Evolutionary conservation across 2,888 invertebrate genomes (phyloP), one percentile per base, ranked within the genome.

Genomic region (Meiosimyza platycephala): DNA sequence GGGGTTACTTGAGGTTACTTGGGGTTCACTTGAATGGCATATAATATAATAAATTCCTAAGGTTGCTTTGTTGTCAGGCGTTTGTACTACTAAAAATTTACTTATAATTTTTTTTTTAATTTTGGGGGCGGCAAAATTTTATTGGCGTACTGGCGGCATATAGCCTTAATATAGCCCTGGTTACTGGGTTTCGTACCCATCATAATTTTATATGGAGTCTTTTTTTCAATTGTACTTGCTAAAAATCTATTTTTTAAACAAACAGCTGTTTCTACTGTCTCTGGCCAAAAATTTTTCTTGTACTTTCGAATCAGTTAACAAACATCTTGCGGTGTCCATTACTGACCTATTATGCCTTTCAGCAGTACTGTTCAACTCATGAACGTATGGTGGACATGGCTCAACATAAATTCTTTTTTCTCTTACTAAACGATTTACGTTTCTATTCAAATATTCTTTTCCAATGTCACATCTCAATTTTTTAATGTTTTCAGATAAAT

Each of bases 361-460:
- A 33, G 75, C 80, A 40, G 74, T 75, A 62, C 79, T 78, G 69
- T 79, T 81, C 18, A 78, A 67, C 70, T 79, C 76, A 73, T 78
- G 78, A 64, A 76, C 75, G 71, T 79, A 80, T 3, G 78, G 72
- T 72, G 79, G 78, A 71, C 77, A 76, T 33, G 75, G 62, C 60
- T 76, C 71, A 63, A 77, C 67, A 67, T 63, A 33, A 59, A 80
- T 75, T 15, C 77, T 75, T 69, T 79, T 77, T 28, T 78, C 71
- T 52, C 68, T 74, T n/a, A 70, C 71, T 68, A 78, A 77, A 15
- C 77, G 54, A 74, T 65, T 73, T 63, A 80, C 62, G 59, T 74
- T 57, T 22, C 18, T 59, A 73, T 78, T 75, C 22, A 74, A 63
- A 48, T 71, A 75, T 60, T 76, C 73, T 50, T 54, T 71, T 2